Base-by-base conservation (phyloP, 1,140 invertebrate species). In the Drosophila carrolli region DNA sequence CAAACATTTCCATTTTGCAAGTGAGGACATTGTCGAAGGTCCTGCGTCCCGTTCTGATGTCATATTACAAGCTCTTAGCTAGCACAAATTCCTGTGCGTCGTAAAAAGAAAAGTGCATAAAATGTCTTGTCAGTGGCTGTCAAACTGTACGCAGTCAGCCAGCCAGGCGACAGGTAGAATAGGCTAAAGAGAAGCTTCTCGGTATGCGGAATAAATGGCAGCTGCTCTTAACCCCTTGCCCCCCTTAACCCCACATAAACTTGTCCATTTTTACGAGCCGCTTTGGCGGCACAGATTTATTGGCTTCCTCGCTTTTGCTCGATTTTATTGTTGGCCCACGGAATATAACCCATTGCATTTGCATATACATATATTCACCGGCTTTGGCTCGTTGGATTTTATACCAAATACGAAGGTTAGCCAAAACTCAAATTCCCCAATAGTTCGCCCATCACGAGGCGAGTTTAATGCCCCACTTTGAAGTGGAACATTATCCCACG, bases 191-290 rank as follows among this genome's bases (percentile, higher is more conserved):
- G 35, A 27, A 57, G 41, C 43, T 48, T 47, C 41, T 44, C 40
- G 54, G 48, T 32, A 38, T 70, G 41, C 35, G 16, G 44, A 55
- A 71, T 68, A 68, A 70, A 70, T 72, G 68, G 68, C 68, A 72
- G 68, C 66, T 72, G 68, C 65, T 72, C 37, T 53, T 32, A 56
- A 38, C 16, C 37, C 9, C 10, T 41, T 44, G 9, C 19, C 13
- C 5, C 11, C 13, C 43, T 9, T 29, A 61, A 19, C 8, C 38
- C 47, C 14, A 48, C 66, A 71, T 72, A 72, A 81, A 81, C 63
- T 76, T 75, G 72, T 81, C 50, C 55, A 54, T 53, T 81, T 81
- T 81, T 81, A 81, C 78, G 78, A 81, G 61, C 73, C 73, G 63
- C 71, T 75, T 62, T 78, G 74, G 57, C 75, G 75, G 65, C 59